These are phyloP conservation scores for Limnodromus scolopaceus DNA, from an alignment of 2,797 vertebrate genomes.

Conservation along the genomic window DNA sequence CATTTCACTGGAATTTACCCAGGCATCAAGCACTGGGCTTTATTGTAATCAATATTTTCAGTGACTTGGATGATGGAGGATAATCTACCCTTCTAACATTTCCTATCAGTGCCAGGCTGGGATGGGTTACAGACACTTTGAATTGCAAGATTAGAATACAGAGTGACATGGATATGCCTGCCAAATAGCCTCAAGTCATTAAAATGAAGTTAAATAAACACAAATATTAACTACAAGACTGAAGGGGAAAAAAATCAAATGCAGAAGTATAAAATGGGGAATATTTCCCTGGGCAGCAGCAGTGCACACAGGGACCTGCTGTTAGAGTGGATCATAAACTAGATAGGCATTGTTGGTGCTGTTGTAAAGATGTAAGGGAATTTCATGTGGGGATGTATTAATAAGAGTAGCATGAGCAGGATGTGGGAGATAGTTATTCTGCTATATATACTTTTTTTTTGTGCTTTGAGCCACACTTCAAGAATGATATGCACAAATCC, in stretches of 20 bases:
- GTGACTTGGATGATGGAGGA: not conserved
- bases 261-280: not conserved
- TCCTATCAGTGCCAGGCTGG: not conserved
- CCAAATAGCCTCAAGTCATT: not conserved
- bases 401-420: not conserved
- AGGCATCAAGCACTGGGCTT: not conserved
- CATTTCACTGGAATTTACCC: not conserved
- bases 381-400: not conserved
- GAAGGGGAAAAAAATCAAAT: not conserved
- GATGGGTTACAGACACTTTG: not conserved
- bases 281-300: not conserved
- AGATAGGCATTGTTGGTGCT: not conserved
- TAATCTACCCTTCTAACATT: not conserved
- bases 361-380: not conserved
- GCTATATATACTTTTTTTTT: not conserved
- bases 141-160: not conserved
- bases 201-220: not conserved
- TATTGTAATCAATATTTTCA: not conserved
- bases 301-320: not conserved
- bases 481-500: not conserved
- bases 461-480: not conserved
- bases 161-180: not conserved
- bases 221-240: not conserved
- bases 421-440: not conserved
- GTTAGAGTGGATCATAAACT: not conserved